phyloP scores from a whole-genome alignment of 2,888 invertebrate species.

The Halictus ligatus region DNA sequence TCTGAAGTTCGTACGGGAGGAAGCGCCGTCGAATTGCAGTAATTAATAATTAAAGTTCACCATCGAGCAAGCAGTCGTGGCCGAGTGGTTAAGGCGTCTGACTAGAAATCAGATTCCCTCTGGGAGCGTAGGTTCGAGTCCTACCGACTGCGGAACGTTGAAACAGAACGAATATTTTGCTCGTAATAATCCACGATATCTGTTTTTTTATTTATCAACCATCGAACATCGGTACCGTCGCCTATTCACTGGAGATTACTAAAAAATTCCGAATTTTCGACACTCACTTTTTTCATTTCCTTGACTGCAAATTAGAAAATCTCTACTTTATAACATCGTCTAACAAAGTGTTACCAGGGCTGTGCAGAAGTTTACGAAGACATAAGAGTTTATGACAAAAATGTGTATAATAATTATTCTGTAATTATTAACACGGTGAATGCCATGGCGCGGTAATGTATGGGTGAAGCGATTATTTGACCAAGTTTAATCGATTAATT shows the following conservation, averaged over 20 bases:
- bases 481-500: too few relatives aligned
- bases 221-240: background rate
- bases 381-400: too few relatives aligned
- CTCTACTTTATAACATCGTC: background rate
- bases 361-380: too few relatives aligned
- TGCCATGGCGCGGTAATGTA: too few relatives aligned
- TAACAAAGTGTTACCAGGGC: too few relatives aligned
- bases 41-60: background rate
- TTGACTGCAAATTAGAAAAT: background rate
- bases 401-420: too few relatives aligned
- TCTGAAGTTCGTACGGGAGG: background rate
- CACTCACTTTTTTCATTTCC: background rate
- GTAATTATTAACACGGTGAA: too few relatives aligned
- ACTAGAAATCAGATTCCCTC: slow-evolving; percentile 96
- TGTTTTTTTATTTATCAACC: background rate
- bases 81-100: slow-evolving; percentile 96
- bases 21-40: background rate
- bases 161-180: background rate
- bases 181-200: background rate
- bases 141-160: slow-evolving; percentile 90
- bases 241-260: background rate
- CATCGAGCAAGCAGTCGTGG: slow-evolving; percentile 88
- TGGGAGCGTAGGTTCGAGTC: slow-evolving; percentile 96
- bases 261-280: background rate
- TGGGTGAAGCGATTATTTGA: too few relatives aligned